Conservation (phyloP, 2,797 vertebrate genomes). For the Cuculus canorus region DNA sequence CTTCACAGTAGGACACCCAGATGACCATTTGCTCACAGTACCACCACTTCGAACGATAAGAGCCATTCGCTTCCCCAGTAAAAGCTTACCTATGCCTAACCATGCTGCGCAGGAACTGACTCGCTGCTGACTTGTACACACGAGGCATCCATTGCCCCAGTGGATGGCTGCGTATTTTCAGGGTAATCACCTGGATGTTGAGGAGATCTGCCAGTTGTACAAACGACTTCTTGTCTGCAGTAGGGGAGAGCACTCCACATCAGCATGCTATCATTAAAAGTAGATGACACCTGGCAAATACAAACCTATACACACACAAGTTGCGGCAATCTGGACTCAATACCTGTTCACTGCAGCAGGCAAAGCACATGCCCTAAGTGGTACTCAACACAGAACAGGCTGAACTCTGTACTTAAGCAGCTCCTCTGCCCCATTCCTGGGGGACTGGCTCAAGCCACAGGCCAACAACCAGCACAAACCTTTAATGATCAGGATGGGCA, state of each 20-base stretch:
- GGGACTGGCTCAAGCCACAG: neutral
- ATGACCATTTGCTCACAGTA: neutral
- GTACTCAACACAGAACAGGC: neutral
- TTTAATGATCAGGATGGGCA: neutral
- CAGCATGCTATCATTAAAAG: neutral
- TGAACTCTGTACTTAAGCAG: neutral
- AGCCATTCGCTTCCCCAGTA: neutral
- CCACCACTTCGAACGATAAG: neutral
- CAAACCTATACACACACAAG: fast-evolving
- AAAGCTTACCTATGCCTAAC: constrained; percentile 85
- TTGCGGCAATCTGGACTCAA: fast-evolving
- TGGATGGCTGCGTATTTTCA: constrained; percentile 85
- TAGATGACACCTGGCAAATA: fast-evolving
- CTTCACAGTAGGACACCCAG: neutral
- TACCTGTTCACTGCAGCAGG: neutral
- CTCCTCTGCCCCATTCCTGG: neutral
- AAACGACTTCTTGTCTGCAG: constrained; percentile 87
- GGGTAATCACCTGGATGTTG: constrained; percentile 89
- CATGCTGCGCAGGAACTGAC: constrained; percentile 78
- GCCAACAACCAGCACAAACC: neutral
- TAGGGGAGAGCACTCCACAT: neutral
- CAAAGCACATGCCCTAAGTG: neutral
- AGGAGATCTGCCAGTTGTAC: constrained; percentile 90
- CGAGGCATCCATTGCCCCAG: constrained; percentile 76
- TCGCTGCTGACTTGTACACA: constrained; percentile 81